Evolutionary conservation across 2,797 vertebrate species (phyloP).

Genomic region (Gymnothorax javanicus): DNA sequence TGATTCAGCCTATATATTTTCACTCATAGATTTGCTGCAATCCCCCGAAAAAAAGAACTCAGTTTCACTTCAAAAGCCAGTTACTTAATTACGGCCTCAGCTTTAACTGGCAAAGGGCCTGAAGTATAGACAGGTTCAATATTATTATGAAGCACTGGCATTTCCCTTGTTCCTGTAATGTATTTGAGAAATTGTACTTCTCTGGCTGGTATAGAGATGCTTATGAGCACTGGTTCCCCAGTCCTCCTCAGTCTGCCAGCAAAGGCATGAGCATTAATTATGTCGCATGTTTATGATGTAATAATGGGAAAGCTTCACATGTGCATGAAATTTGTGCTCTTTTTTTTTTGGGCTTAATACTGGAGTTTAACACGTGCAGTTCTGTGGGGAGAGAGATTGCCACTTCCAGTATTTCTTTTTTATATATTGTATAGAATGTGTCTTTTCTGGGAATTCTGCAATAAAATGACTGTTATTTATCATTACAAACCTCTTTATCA

Average conservation of each 20-base stretch:
- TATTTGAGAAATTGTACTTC: not conserved
- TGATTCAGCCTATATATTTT: not conserved
- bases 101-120: not conserved
- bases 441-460: constrained; percentile 99
- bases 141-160: not conserved
- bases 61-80: constrained; percentile 8
- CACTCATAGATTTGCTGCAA: not conserved
- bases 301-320: constrained; percentile 84
- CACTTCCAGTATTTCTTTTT: constrained; percentile 81
- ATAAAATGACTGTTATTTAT: constrained; percentile 99
- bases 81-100: not conserved
- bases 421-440: constrained; percentile 92
- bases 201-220: constrained; percentile 42
- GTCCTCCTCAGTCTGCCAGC: constrained; percentile 71
- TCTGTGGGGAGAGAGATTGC: constrained; percentile 79
- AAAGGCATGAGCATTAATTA: constrained; percentile 71
- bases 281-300: constrained; percentile 76
- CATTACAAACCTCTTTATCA: constrained; percentile 99
- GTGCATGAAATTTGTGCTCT: constrained; percentile 86
- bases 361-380: constrained; percentile 86
- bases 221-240: constrained; percentile 68
- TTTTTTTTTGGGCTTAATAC: constrained; percentile 80
- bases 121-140: not conserved
- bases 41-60: not conserved
- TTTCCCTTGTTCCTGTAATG: constrained; percentile 15